Conservation (phyloP, 1,140 invertebrate species). For the Heterodera carotae region DNA sequence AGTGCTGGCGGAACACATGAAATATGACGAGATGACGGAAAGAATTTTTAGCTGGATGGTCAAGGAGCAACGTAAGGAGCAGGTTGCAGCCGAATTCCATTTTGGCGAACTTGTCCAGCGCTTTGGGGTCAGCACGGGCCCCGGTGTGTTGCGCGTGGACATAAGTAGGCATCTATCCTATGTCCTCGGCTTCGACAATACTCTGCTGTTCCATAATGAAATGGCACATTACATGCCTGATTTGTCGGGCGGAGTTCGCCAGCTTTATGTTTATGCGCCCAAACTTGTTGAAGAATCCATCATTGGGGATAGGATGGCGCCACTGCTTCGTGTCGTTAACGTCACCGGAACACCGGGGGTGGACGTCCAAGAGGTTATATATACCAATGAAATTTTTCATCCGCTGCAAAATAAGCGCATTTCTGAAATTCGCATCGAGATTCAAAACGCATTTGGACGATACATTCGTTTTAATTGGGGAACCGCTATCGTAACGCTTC, state of each 20-base stretch:
- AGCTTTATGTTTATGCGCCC: constrained; percentile 12
- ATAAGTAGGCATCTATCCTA: not conserved
- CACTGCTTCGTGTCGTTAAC: constrained; percentile 20
- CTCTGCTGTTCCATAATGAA: not conserved
- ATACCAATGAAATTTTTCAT: no score
- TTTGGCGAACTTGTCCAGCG: not conserved
- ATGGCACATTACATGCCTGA: constrained; percentile 14
- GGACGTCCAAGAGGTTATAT: constrained; percentile 1
- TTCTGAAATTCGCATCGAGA: constrained; percentile 25
- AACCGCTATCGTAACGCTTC: not conserved
- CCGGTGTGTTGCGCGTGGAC: not conserved
- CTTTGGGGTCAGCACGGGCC: not conserved
- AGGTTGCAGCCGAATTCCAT: not conserved
- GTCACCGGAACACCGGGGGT: constrained; percentile 1
- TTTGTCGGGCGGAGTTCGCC: constrained; percentile 8
- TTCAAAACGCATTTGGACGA: not conserved
- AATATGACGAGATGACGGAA: not conserved
- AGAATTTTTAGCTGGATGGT: not conserved
- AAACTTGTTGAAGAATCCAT: constrained; percentile 1
- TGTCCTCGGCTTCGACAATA: not conserved
- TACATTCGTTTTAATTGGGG: constrained; percentile 18
- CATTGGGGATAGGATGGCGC: not conserved
- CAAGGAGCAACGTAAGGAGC: not conserved
- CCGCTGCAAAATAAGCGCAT: no score
- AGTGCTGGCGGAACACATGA: not conserved